These are phyloP conservation scores for Myocastor coypus DNA, from an alignment of 2,113 vertebrate species.

Conservation along the genomic window DNA sequence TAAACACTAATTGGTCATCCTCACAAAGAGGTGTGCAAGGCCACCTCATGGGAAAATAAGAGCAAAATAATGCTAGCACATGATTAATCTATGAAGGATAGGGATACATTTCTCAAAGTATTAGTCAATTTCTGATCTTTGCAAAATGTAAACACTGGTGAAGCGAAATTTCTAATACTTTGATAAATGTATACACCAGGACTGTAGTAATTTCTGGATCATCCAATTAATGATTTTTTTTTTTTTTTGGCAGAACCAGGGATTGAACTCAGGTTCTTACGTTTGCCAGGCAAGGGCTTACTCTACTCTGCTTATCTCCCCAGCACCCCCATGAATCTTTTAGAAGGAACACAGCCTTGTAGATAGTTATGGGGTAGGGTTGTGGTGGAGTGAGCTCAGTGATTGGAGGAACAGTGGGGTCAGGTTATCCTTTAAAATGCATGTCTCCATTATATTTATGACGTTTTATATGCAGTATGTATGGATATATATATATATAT, in stretches of 20 bases:
- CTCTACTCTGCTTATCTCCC: too few species aligned
- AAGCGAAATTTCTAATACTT: constrained; percentile 28
- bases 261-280: too few species aligned
- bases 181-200: neutral
- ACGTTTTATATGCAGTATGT: neutral
- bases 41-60: neutral
- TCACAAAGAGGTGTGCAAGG: neutral
- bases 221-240: neutral
- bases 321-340: neutral
- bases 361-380: neutral
- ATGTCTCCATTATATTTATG: fast-evolving
- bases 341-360: neutral
- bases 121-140: neutral
- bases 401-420: neutral
- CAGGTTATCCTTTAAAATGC: neutral
- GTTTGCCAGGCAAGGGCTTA: too few species aligned
- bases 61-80: neutral
- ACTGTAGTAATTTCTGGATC: neutral
- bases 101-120: neutral
- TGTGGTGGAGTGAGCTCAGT: neutral
- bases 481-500: neutral
- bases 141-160: neutral
- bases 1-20: neutral
- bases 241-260: too few species aligned
- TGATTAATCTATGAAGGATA: neutral